A percentile compares a stretch with the other conserved stretches of the same genome.
Evolutionary conservation across 2,797 vertebrate species (phyloP).

Genomic region (Artibeus jamaicensis): DNA sequence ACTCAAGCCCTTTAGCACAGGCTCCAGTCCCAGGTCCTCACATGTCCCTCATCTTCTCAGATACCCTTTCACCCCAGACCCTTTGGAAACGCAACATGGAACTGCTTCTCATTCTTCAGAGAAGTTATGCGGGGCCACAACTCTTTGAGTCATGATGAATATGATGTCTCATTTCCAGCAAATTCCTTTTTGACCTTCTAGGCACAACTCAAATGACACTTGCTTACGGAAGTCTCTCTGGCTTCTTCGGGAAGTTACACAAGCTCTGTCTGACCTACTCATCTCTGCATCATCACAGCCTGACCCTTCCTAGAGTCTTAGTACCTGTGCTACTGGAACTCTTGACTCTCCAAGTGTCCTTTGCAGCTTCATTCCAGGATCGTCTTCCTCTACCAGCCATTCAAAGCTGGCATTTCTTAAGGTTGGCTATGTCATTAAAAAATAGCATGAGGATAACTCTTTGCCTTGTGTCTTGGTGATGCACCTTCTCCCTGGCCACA

Average conservation of each 20-base stretch:
- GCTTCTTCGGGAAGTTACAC: not conserved
- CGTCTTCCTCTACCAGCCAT: not conserved
- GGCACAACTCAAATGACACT: not conserved
- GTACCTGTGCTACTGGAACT: no score
- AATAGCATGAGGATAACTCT: not conserved
- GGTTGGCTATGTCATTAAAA: not conserved
- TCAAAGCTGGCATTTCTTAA: not conserved
- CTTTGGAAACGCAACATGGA: rapidly evolving
- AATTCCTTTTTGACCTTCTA: not conserved
- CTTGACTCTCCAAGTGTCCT: not conserved
- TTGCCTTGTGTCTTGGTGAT: not conserved
- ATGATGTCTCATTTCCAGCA: not conserved
- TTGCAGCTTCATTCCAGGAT: not conserved
- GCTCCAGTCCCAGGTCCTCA: not conserved
- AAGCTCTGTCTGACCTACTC: not conserved
- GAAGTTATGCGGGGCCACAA: rapidly evolving
- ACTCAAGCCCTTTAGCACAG: not conserved
- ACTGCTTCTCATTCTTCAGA: not conserved
- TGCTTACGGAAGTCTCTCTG: not conserved
- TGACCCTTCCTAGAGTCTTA: not conserved
- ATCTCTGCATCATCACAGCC: not conserved
- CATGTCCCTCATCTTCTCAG: no score
- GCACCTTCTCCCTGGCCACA: rapidly evolving
- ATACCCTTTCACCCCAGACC: rapidly evolving
- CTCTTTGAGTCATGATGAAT: not conserved